Conservation (phyloP, 2,888 invertebrate genomes). For the Schizaphis graminum region DNA sequence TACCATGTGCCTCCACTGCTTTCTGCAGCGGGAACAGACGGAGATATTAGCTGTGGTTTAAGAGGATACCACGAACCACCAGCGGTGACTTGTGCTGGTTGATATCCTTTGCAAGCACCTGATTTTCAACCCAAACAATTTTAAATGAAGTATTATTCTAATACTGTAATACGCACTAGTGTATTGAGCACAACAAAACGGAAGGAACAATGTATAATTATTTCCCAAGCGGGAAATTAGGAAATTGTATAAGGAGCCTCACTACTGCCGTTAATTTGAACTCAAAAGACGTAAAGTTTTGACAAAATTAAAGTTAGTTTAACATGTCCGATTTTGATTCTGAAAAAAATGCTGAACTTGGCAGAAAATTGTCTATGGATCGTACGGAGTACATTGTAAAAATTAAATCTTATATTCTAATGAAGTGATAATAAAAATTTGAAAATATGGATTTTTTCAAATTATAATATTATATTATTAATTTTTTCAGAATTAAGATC, state of each 20-base stretch:
- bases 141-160: neutral
- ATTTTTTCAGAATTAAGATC: no score
- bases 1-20: neutral
- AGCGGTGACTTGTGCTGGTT: neutral
- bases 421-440: no score
- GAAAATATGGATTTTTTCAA: no score
- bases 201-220: neutral
- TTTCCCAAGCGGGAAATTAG: neutral
- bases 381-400: no score
- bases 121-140: neutral
- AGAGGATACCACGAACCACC: neutral
- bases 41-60: neutral
- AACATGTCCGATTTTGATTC: no score
- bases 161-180: neutral
- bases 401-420: no score
- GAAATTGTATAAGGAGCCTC: neutral
- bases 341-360: no score
- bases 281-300: no score
- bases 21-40: neutral
- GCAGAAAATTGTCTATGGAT: no score
- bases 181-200: neutral
- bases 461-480: no score
- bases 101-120: neutral
- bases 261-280: no score
- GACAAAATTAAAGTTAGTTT: no score